Conservation (phyloP, 2,113 vertebrate species). For the Okapia johnstoni region DNA sequence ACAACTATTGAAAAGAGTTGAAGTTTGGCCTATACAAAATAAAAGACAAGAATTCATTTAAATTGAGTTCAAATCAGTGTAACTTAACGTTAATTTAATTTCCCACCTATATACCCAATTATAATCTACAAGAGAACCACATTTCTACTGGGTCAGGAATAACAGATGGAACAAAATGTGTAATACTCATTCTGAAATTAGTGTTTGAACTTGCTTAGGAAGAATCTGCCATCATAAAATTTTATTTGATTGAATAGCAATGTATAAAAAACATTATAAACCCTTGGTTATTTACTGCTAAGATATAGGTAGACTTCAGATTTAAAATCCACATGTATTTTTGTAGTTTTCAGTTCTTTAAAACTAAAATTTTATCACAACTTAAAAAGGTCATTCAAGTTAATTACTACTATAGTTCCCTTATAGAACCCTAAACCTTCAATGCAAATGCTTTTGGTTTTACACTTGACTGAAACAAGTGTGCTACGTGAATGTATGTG, state of each 20-base stretch:
- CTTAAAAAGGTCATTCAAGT: neutral
- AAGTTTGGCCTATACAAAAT: neutral
- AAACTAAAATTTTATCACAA: constrained; percentile 1
- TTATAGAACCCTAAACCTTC: neutral
- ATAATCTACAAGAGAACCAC: neutral
- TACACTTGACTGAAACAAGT: neutral
- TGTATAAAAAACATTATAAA: neutral
- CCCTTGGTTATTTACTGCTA: neutral
- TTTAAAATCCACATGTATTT: neutral
- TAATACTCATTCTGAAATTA: neutral
- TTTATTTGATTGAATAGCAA: neutral
- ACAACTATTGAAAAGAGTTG: neutral
- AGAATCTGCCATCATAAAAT: neutral
- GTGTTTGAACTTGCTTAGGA: neutral
- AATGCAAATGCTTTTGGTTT: neutral
- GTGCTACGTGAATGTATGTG: neutral
- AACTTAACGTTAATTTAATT: neutral
- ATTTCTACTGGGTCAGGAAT: neutral
- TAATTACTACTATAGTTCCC: neutral
- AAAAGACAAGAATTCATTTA: constrained; percentile 1
- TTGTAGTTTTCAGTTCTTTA: neutral
- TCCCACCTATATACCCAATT: neutral
- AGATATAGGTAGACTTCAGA: neutral
- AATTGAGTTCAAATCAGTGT: neutral
- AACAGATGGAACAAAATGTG: neutral